A percentile compares a stretch with the other conserved stretches of the same genome.
phyloP scores from a whole-genome alignment of 2,888 invertebrate genomes.

The Euzophera pinguis region DNA sequence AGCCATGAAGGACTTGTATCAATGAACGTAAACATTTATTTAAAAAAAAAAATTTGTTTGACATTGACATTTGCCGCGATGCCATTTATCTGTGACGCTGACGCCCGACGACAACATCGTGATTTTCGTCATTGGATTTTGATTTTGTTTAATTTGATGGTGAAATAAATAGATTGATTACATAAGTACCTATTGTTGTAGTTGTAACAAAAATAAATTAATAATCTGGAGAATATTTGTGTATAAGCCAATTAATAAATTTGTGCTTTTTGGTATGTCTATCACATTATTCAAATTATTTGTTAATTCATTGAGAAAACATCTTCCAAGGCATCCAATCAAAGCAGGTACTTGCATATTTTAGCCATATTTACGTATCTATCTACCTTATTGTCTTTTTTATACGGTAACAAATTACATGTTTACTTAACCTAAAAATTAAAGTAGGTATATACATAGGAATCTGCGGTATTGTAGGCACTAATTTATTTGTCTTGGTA shows the following conservation, averaged over 20 bases:
- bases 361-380: neutral
- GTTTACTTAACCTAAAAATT: neutral
- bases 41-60: too few species aligned
- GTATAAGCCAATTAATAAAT: neutral
- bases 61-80: too few species aligned
- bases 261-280: conserved; percentile 59
- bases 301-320: conserved; percentile 51
- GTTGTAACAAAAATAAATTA: too few species aligned
- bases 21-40: too few species aligned
- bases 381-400: neutral
- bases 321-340: conserved; percentile 49
- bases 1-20: too few species aligned
- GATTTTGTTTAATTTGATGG: too few species aligned
- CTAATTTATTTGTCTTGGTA: conserved; percentile 22
- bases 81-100: too few species aligned
- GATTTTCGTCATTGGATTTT: too few species aligned
- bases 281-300: conserved; percentile 56
- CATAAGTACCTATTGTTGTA: too few species aligned
- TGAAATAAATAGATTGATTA: too few species aligned
- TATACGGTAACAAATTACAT: neutral
- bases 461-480: neutral
- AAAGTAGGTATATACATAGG: too few species aligned
- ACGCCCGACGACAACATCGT: too few species aligned
- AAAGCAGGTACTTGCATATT: conserved; percentile 51
- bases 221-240: neutral